A percentile compares a stretch with the other conserved stretches of the same genome.
phyloP scores from a whole-genome alignment of 2,888 invertebrate species.

The Ormyrus labotus region DNA sequence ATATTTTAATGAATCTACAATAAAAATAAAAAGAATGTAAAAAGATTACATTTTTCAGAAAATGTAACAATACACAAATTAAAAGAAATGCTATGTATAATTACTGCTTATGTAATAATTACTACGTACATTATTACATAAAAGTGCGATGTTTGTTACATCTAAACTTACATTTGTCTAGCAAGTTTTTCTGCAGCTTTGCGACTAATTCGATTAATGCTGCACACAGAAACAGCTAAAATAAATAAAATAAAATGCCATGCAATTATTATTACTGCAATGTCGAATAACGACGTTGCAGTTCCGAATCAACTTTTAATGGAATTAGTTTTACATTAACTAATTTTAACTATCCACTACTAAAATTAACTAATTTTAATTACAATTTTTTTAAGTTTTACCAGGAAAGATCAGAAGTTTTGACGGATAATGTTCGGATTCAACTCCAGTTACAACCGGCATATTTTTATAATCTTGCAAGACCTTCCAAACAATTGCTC shows the following conservation, averaged over 20 bases:
- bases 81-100: no score
- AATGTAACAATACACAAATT: not conserved
- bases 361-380: no score
- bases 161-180: conserved; percentile 47
- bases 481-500: conserved; percentile 55
- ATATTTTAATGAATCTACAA: no score
- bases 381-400: conserved; percentile 30
- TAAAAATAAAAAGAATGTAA: no score
- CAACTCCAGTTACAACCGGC: conserved; percentile 60
- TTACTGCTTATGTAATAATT: no score
- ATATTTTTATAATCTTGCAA: conserved; percentile 57
- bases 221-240: conserved; percentile 51
- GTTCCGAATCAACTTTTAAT: no score
- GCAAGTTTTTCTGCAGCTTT: conserved; percentile 33
- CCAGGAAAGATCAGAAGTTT: conserved; percentile 59
- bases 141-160: not conserved
- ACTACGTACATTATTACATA: no score
- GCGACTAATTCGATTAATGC: conserved; percentile 53
- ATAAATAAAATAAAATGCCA: not conserved
- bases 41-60: no score
- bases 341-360: no score
- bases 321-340: no score
- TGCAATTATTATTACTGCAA: no score
- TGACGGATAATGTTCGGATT: conserved; percentile 61
- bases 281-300: no score